Evolutionary conservation across 1,140 invertebrate species (phyloP).

Genomic region (Trichonephila clavipes): DNA sequence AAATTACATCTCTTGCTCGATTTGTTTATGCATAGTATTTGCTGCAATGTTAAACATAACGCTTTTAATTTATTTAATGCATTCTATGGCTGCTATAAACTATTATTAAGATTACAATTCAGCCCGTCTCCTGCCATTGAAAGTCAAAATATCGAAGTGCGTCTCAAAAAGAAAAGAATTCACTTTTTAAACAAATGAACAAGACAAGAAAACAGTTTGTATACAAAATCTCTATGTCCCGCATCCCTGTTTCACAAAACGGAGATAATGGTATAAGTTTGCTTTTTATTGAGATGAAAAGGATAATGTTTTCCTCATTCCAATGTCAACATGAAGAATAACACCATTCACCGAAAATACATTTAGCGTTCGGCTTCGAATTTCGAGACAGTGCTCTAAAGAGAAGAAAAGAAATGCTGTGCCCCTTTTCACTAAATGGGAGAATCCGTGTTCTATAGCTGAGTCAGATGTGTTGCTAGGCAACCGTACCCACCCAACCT

Average conservation of each 20-base stretch:
- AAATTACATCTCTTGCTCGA: no score
- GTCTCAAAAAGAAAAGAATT: not conserved
- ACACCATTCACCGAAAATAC: constrained; percentile 11
- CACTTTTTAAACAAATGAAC: not conserved
- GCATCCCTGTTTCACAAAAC: not conserved
- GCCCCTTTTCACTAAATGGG: constrained; percentile 59
- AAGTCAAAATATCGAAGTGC: no score
- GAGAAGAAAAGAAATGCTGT: constrained; percentile 41
- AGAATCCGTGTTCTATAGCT: constrained; percentile 69
- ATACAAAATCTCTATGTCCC: not conserved
- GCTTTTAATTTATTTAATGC: no score
- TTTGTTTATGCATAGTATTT: no score
- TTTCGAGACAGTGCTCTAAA: constrained; percentile 30
- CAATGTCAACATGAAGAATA: constrained; percentile 30
- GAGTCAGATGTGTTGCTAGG: constrained; percentile 76
- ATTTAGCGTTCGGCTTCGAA: constrained; percentile 19
- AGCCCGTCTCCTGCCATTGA: no score
- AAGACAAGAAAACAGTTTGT: not conserved
- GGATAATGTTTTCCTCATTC: constrained; percentile 6
- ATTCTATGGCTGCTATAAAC: no score
- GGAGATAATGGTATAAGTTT: not conserved
- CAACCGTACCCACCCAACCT: constrained; percentile 61
- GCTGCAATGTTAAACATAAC: no score
- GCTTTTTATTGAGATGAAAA: constrained; percentile 18
- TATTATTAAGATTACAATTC: no score